Evolutionary conservation across 2,797 vertebrate genomes (phyloP).

Genomic region (Galaxias olidus): DNA sequence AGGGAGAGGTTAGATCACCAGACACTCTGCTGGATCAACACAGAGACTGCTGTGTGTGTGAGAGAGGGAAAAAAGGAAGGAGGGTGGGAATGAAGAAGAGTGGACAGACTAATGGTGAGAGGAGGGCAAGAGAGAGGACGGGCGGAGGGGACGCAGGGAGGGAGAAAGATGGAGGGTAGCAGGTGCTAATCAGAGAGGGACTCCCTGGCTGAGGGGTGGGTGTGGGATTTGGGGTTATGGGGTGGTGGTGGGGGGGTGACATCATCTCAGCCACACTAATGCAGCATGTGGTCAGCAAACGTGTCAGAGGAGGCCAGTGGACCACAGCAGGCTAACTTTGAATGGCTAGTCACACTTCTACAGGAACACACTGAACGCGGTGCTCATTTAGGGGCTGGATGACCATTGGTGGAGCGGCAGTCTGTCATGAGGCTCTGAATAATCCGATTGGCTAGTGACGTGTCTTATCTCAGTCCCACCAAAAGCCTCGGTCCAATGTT

Average conservation of each 20-base stretch:
- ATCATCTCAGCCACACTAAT: constrained; percentile 71
- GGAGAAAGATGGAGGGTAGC: constrained; percentile 63
- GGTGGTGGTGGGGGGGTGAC: constrained; percentile 33
- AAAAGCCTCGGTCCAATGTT: not conserved
- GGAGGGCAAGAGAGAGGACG: constrained; percentile 17
- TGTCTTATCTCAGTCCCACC: no score
- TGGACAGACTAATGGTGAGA: constrained; percentile 17
- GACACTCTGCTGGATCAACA: constrained; percentile 58
- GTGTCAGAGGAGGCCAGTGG: constrained; percentile 27
- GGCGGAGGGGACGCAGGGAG: constrained; percentile 2
- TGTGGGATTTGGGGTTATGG: constrained; percentile 31
- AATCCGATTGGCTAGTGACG: no score
- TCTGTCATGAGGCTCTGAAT: no score
- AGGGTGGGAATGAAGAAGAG: constrained; percentile 19
- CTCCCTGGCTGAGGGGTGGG: constrained; percentile 64
- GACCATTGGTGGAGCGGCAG: no score
- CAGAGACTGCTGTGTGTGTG: constrained; percentile 10
- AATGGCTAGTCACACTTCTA: no score
- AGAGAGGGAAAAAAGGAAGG: constrained; percentile 4
- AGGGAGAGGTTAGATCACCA: constrained; percentile 49
- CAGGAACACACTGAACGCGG: constrained; percentile 13
- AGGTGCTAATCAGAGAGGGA: constrained; percentile 79
- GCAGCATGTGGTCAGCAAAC: constrained; percentile 43
- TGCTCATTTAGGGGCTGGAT: not conserved
- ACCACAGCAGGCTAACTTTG: not conserved